Conservation (phyloP, 2,113 vertebrate species). For the Nycticebus coucang region DNA sequence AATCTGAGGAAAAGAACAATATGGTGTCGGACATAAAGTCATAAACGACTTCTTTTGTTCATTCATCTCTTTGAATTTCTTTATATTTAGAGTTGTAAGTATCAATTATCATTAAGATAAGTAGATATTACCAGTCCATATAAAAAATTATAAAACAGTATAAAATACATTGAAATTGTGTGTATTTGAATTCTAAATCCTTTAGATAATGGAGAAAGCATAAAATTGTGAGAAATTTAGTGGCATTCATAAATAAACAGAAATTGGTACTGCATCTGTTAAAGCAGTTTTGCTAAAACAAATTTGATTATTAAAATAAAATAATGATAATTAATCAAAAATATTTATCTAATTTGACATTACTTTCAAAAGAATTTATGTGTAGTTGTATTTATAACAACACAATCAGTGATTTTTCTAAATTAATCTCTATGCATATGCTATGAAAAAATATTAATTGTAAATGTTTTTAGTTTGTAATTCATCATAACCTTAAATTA, state of each 20-base stretch:
- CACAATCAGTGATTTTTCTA: not conserved
- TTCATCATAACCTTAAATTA: not conserved
- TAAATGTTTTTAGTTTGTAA: not conserved
- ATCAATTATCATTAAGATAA: not conserved
- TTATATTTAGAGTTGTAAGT: not conserved
- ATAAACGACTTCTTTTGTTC: not conserved
- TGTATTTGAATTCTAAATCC: not conserved
- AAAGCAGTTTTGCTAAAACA: too few relatives aligned
- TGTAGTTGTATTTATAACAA: not conserved
- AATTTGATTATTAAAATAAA: too few relatives aligned
- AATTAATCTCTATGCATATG: not conserved
- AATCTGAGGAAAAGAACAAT: not conserved
- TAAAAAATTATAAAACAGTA: not conserved
- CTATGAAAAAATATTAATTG: not conserved
- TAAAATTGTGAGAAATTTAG: not conserved
- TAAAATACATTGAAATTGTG: not conserved
- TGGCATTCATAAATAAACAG: not conserved
- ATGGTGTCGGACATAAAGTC: not conserved
- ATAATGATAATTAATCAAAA: too few relatives aligned
- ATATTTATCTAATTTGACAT: too few relatives aligned
- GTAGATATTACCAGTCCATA: not conserved
- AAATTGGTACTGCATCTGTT: not conserved
- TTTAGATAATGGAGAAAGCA: not conserved
- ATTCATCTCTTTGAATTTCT: not conserved
- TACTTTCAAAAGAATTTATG: not conserved